Conservation (phyloP, 2,113 vertebrate species). For the Orycteropus afer region DNA sequence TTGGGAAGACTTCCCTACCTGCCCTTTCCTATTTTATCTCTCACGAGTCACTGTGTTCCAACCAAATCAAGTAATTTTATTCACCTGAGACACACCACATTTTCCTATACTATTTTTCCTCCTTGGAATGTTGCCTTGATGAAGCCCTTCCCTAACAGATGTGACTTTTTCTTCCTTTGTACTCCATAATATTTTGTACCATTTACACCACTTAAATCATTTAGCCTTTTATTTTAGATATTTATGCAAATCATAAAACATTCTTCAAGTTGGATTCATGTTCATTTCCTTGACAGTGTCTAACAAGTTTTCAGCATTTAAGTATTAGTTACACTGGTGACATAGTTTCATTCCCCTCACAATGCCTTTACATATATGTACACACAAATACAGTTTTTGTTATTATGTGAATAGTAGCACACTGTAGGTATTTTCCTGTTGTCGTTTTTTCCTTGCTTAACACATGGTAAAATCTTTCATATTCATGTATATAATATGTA, state of each 20-base stretch:
- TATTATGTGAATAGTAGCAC: neutral
- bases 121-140: neutral
- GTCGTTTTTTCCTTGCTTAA: neutral
- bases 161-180: neutral
- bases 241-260: neutral
- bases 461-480: neutral
- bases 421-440: neutral
- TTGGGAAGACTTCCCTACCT: neutral
- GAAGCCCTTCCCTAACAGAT: neutral
- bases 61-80: neutral
- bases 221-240: neutral
- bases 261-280: neutral
- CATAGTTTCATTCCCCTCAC: neutral
- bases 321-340: neutral
- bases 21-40: neutral
- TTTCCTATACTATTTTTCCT: neutral
- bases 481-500: neutral
- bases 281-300: neutral
- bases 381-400: neutral
- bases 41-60: neutral
- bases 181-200: neutral
- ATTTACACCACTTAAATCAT: neutral
- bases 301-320: neutral
- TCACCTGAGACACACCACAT: neutral
- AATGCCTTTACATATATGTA: neutral